Base-by-base conservation (phyloP, 2,888 invertebrate genomes). In the Acleris holmiana region DNA sequence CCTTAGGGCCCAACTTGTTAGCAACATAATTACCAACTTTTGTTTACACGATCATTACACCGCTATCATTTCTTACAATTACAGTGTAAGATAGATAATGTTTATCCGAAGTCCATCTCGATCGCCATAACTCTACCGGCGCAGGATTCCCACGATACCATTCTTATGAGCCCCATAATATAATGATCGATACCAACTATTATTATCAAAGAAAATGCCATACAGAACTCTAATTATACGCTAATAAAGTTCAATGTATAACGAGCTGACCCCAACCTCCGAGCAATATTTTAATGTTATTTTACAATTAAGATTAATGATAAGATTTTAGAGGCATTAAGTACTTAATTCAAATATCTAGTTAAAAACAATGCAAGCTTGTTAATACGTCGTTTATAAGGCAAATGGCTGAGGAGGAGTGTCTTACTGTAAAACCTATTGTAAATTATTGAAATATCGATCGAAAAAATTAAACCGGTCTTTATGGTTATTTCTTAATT, bases 281-380 rank as follows among this genome's bases (percentile, higher is more conserved):
- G 73, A 81, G 85, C 85, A 84, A 90, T 90, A 91, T 90, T 90
- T 91, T 91, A 91, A 91, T 90, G 89, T 90, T 88, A 91, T 90
- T 90, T 89, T 76, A 84, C 91, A 91, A 92, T 92, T 91, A 91
- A 91, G 91, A 92, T 92, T 90, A 88, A 91, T 91, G 91, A 92
- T 92, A 91, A 91, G 84, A 84, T 83, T 88, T 85, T 84, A 84
- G 85, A 86, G 83, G 83, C 79, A 87, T 82, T 90, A 90, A 91
- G 91, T 90, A 89, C 90, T 91, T 90, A 91, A 90, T 91, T 84
- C 89, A 87, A 89, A 89, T 85, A 89, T 87, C 88, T 86, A 85
- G 88, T 90, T 89, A 85, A 84, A 89, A 84, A 82, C 82, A 76
- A 78, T 76, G 76, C 68, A 79, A 77, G 75, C 77, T 83, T 73